Base-by-base conservation (phyloP, 2,888 invertebrate genomes). In the Melolontha melolontha region DNA sequence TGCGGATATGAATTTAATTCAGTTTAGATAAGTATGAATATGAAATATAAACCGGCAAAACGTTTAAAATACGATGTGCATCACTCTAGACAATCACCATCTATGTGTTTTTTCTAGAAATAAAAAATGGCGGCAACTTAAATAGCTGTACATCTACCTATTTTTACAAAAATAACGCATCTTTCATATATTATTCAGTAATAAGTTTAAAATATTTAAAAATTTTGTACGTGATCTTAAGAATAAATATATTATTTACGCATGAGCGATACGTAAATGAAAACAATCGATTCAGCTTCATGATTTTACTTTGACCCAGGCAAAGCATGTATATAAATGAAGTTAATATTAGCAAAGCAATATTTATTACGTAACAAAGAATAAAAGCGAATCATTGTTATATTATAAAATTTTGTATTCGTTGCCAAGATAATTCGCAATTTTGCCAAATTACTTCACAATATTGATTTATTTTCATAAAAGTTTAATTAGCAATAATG, bases 281-380 rank as follows among this genome's bases (percentile, higher is more conserved):
- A 62, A 62, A 67, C 51, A 67, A 67, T 67, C 66, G 66, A 67
- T 67, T 49, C 39, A 69, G 66, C 69, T 42, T 47, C 55, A 51
- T 34, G 51, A 57, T 59, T 57, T 42, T 41, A 11, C 51, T 49
- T 42, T 52, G 65, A 64, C 64, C 65, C 65, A 65, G 68, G 65
- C 65, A 65, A 59, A 68, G 55, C 65, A 59, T 59, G 44, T 47
- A 59, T 59, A 51, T 41, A 68, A 64, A 59, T 41, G 57, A 69
- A 66, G 51, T 65, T 68, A 64, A 68, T 57, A 59, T 66, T 69
- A 57, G 57, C 66, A 59, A 55, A 57, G 55, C 49, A 57, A n/a
- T 34, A 47, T 51, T 14, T 47, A 51, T 69, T 65, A 40, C 62
- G 62, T 52, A 69, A 65, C 52, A 59, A 41, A 34, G 57, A 42